Percentiles rank a stretch among this genome's conserved stretches.
Conservation (phyloP, 2,888 invertebrate species). For the Diaperis boleti region DNA sequence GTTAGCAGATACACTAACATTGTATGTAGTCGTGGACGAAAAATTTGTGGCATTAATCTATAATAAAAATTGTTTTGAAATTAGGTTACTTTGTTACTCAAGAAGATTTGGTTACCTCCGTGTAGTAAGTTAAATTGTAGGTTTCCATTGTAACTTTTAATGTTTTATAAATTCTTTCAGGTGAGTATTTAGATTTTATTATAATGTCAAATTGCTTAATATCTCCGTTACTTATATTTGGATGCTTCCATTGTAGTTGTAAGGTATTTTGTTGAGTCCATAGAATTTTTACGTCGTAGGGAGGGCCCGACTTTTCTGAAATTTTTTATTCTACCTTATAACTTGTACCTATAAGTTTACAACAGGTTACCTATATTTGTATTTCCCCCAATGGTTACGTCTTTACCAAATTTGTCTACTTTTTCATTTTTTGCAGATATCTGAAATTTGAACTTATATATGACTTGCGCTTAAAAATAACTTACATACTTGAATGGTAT, state of each 20-base stretch:
- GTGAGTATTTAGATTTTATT: not conserved
- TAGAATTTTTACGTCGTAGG: constrained; percentile 9
- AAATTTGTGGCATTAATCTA: not conserved
- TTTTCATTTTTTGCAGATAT: constrained; percentile 4
- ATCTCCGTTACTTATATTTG: constrained; percentile 22
- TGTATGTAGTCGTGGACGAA: not conserved
- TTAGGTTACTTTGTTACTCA: not conserved
- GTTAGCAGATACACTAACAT: not conserved
- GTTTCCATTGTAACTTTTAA: not conserved
- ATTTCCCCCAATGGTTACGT: not conserved
- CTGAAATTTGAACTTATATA: not conserved
- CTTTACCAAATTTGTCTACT: not conserved
- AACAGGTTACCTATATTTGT: not conserved
- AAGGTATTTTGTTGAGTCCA: constrained; percentile 9
- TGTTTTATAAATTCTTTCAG: not conserved
- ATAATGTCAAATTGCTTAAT: not conserved
- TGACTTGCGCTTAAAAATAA: not conserved
- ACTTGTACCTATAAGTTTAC: not conserved
- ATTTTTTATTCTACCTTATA: not conserved
- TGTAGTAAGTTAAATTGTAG: constrained; percentile 14
- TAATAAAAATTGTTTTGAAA: not conserved
- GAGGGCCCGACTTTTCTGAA: constrained; percentile 12
- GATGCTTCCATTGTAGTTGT: constrained; percentile 22
- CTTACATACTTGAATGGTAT: constrained; percentile 6
- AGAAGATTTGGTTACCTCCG: not conserved